These are phyloP conservation scores for Acrobasis repandana DNA, from an alignment of 2,888 invertebrate genomes.

Conservation along the genomic window DNA sequence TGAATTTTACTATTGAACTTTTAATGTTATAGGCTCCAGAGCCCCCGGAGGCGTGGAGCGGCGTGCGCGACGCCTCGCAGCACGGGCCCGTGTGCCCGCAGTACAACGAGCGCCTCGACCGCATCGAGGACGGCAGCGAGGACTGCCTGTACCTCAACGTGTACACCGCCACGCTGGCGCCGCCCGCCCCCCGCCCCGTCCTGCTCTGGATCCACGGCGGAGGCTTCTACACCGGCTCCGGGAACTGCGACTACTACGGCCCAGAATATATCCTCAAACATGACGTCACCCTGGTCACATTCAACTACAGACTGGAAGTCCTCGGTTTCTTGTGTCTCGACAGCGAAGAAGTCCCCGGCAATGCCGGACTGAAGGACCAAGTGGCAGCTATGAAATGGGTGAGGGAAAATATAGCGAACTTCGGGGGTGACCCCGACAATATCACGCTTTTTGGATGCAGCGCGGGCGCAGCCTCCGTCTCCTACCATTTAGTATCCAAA, in stretches of 20 bases:
- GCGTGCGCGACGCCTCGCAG: slow-evolving; percentile 60
- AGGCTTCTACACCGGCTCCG: slow-evolving; percentile 76
- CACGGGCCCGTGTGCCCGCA: slow-evolving; percentile 76
- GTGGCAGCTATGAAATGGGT: slow-evolving; percentile 77
- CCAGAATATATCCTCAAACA: slow-evolving; percentile 75
- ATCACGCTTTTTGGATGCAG: slow-evolving; percentile 77
- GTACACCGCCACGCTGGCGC: slow-evolving; percentile 69
- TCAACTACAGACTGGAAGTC: slow-evolving; percentile 77
- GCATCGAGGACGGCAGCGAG: slow-evolving; percentile 80
- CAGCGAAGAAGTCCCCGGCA: slow-evolving; percentile 73
- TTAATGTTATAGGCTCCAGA: slow-evolving; percentile 60
- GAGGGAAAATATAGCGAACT: slow-evolving; percentile 64
- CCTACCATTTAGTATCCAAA: slow-evolving; percentile 67
- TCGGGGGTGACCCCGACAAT: slow-evolving; percentile 69
- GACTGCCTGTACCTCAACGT: slow-evolving; percentile 88
- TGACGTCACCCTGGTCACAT: slow-evolving; percentile 69
- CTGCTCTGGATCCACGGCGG: slow-evolving; percentile 81
- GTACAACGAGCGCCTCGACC: slow-evolving; percentile 73
- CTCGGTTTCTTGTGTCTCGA: slow-evolving; percentile 75
- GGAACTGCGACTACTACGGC: slow-evolving; percentile 74
- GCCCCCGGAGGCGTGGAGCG: slow-evolving; percentile 66
- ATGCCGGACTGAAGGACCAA: slow-evolving; percentile 77
- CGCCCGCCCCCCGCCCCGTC: slow-evolving; percentile 55
- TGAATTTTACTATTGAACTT: too few relatives aligned
- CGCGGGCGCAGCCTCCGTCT: slow-evolving; percentile 68